Base-by-base conservation (phyloP, 2,797 vertebrate genomes). In the Gallinago stenura region DNA sequence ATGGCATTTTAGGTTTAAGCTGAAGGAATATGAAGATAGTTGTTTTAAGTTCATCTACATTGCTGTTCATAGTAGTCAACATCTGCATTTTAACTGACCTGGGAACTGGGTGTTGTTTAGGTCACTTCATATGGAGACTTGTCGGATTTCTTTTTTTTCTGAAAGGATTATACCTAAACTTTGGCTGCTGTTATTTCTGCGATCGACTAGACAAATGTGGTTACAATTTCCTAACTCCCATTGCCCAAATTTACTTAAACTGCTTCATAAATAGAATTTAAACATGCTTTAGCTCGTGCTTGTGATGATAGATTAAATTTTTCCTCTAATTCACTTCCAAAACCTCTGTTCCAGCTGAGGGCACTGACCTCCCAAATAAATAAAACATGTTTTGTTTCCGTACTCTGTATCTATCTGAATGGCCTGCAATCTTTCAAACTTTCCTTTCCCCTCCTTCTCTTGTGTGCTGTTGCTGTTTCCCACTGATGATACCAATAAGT, bases 251-350 rank as follows among this genome's bases (percentile, higher is more conserved):
- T 96, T 75, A 69, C 78, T 92, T 85, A 85, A 89, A 85, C 57
- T 83, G 78, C 90, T 90, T 85, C 86, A 89, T 90, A 96, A 95
- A 94, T 45, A 87, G 50, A 95, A 89, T 90, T 95, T 89, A 91
- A 93, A 51, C 65, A 19, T 30, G 37, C 71, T 83, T 83, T 85
- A 85, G 71, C 21, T 93, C 75, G 41, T 41, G 33, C 33, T 93
- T 65, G 54, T 66, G 43, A 73, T 66, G 43, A 73, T 37, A 68
- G 56, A 85, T 95, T 43, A 90, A 89, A 87, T 57, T 93, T 89
- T 92, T 85, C 75, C 78, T 93, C 81, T 92, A 61, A 73, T 65
- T 71, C 21, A 45, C 12, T 92, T 83, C 86, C 81, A 92, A 71
- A 94, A 80, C 69, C 86, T 92, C 92, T 66, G 39, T 69, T 95